A percentile compares a stretch with the other conserved stretches of the same genome.
Evolutionary conservation across 2,113 vertebrate species (phyloP).

Genomic region (Dryoscopus gambensis): DNA sequence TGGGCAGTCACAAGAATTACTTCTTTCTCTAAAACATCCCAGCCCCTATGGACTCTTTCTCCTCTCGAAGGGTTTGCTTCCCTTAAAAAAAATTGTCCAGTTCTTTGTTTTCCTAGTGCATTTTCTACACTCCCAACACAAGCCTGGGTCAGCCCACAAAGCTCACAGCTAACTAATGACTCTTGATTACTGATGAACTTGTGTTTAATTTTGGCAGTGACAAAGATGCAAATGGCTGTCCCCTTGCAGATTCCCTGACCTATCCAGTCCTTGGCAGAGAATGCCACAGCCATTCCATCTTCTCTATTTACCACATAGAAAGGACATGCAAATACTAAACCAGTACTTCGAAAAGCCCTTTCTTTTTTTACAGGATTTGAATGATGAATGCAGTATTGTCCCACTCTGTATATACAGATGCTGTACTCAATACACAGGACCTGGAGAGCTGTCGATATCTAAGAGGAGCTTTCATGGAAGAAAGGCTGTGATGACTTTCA

Average conservation of each 20-base stretch:
- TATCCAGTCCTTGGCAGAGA: neutral
- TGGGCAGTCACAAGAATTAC: neutral
- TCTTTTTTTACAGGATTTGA: slow-evolving; percentile 25
- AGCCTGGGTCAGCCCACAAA: neutral
- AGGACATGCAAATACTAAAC: neutral
- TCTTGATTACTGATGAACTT: neutral
- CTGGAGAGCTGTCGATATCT: slow-evolving; percentile 28
- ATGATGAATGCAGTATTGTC: slow-evolving; percentile 23
- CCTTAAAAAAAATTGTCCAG: neutral
- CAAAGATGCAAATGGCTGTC: neutral
- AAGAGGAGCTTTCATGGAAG: slow-evolving; percentile 41
- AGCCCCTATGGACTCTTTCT: neutral
- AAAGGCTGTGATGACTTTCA: slow-evolving; percentile 66
- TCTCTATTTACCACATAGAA: neutral
- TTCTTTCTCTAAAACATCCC: neutral
- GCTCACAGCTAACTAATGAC: neutral
- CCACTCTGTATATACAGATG: neutral
- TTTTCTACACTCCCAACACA: neutral
- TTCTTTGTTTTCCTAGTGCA: neutral
- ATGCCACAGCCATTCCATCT: neutral
- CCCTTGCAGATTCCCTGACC: neutral
- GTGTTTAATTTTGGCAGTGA: neutral
- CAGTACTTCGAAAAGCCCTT: slow-evolving; percentile 37
- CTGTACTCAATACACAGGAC: slow-evolving; percentile 33
- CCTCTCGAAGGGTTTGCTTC: neutral